Evolutionary conservation across 1,140 invertebrate genomes (phyloP).

Genomic region (Lineus longissimus): DNA sequence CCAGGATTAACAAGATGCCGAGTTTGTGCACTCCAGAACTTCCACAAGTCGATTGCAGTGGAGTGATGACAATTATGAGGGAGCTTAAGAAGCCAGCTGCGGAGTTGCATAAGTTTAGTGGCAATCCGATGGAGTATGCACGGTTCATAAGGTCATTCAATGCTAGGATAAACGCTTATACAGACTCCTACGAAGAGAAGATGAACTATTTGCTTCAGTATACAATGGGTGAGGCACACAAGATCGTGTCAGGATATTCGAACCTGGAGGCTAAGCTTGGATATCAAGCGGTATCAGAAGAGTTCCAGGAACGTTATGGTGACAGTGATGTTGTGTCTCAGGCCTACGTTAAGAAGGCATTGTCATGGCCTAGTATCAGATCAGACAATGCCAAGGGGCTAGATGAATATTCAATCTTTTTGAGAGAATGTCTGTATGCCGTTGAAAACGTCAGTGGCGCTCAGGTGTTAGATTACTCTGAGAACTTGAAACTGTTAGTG

Average conservation of each 20-base stretch:
- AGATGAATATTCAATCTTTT: slow-evolving; percentile 16
- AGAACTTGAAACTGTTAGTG: slow-evolving; percentile 10
- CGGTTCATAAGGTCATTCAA: slow-evolving; percentile 18
- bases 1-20: too few relatives aligned
- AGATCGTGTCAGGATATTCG: slow-evolving; percentile 14
- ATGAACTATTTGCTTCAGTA: slow-evolving; percentile 17
- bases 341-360: slow-evolving; percentile 16
- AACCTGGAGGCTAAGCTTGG: slow-evolving; percentile 12
- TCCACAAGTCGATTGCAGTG: too few relatives aligned
- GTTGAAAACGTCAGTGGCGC: slow-evolving; percentile 7
- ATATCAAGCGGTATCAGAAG: slow-evolving; percentile 6
- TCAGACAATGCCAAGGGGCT: slow-evolving; percentile 14
- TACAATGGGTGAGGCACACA: slow-evolving; percentile 15
- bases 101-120: slow-evolving; percentile 17
- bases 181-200: slow-evolving; percentile 14
- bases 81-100: slow-evolving; percentile 9
- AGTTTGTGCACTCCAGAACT: too few relatives aligned
- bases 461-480: slow-evolving; percentile 9
- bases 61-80: too few relatives aligned
- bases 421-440: slow-evolving; percentile 17
- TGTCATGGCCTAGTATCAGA: slow-evolving; percentile 12
- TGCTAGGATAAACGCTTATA: slow-evolving; percentile 11
- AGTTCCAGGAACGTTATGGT: slow-evolving; percentile 16
- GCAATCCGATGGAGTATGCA: slow-evolving; percentile 17
- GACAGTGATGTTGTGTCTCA: slow-evolving; percentile 15